phyloP scores from a whole-genome alignment of 2,888 invertebrate genomes.

The Apantesis nais region DNA sequence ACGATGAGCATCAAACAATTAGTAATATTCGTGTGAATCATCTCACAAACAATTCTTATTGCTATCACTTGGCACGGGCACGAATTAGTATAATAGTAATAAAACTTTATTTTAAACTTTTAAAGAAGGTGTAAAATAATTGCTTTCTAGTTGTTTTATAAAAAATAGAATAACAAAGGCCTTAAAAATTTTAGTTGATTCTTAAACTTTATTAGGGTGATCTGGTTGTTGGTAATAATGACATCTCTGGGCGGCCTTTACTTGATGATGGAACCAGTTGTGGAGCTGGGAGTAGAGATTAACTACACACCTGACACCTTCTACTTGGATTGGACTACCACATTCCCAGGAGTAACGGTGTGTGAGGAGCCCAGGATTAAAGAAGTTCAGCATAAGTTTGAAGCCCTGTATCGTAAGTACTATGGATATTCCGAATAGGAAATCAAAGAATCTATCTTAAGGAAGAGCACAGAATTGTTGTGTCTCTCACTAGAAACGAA shows the following conservation, averaged over 20 bases:
- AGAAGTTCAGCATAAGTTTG: constrained; percentile 52
- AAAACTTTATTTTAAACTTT: no score
- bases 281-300: constrained; percentile 82
- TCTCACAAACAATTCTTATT: not conserved
- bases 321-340: constrained; percentile 86
- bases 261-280: constrained; percentile 73
- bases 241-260: constrained; percentile 83
- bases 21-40: constrained; percentile 8
- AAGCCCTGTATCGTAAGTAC: constrained; percentile 36
- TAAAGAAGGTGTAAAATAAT: no score
- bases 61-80: not conserved
- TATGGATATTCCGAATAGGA: not conserved
- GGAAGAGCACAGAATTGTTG: not conserved
- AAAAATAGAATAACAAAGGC: not conserved
- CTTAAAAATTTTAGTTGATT: not conserved
- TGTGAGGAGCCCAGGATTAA: constrained; percentile 81
- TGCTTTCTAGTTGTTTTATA: not conserved
- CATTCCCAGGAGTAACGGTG: constrained; percentile 86
- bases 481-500: not conserved
- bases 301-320: constrained; percentile 87
- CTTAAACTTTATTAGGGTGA: constrained; percentile 68
- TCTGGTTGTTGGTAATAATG: constrained; percentile 84
- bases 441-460: not conserved
- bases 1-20: not conserved
- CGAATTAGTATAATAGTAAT: no score